Evolutionary conservation across 2,113 vertebrate species (phyloP).

Genomic region (Promerops cafer): DNA sequence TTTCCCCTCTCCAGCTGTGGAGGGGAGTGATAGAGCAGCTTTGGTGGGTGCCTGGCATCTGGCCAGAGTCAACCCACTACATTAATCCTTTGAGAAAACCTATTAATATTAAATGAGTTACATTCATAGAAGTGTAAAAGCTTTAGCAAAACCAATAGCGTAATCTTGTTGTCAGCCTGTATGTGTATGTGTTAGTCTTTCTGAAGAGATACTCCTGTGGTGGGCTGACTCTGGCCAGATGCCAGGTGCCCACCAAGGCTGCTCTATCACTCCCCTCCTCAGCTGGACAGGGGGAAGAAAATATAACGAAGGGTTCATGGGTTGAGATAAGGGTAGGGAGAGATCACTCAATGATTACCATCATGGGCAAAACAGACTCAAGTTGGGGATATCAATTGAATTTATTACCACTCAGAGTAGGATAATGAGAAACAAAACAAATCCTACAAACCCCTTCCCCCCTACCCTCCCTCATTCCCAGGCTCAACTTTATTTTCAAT

Average conservation of each 20-base stretch:
- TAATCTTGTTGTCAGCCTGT: not conserved
- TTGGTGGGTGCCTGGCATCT: not conserved
- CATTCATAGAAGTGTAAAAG: not conserved
- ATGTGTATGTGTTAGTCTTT: not conserved
- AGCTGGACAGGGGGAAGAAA: not conserved
- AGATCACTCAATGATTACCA: not conserved
- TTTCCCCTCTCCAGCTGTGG: not conserved
- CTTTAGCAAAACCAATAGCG: not conserved
- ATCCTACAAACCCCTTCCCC: not conserved
- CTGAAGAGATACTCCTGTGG: not conserved
- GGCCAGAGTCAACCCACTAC: not conserved
- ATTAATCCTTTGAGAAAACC: not conserved
- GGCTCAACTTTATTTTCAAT: not conserved
- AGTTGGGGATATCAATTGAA: not conserved
- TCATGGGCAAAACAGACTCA: not conserved
- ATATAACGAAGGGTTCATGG: not conserved
- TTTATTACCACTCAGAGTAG: not conserved
- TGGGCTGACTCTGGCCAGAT: not conserved
- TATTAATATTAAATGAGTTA: not conserved
- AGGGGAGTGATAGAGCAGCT: not conserved
- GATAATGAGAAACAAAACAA: not conserved
- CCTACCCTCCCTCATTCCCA: not conserved
- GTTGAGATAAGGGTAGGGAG: not conserved
- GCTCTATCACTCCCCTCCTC: not conserved
- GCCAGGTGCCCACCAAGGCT: not conserved